A percentile compares a stretch with the other conserved stretches of the same genome.
phyloP scores from a whole-genome alignment of 2,113 vertebrate genomes.

The Eira barbara region DNA sequence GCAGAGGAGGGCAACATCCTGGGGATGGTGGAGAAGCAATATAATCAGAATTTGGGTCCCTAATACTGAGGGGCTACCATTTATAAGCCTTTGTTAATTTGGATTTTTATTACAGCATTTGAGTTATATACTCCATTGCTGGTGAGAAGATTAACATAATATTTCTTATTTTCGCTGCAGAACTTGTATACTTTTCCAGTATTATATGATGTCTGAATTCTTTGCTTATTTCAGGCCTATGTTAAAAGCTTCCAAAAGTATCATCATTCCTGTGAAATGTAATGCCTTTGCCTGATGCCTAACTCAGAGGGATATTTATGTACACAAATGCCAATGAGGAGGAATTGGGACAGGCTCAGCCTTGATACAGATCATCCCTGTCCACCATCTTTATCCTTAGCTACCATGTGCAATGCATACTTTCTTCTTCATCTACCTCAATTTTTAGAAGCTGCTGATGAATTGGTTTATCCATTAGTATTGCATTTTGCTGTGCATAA shows the following conservation, averaged over 20 bases:
- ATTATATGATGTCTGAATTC: not conserved
- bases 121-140: not conserved
- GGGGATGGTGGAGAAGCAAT: not conserved
- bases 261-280: not conserved
- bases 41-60: not conserved
- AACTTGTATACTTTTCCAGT: not conserved
- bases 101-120: not conserved
- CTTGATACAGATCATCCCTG: not conserved
- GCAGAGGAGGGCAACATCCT: not conserved
- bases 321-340: not conserved
- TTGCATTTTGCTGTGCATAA: slow-evolving; percentile 2
- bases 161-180: not conserved
- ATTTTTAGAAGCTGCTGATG: not conserved
- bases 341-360: not conserved
- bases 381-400: not conserved
- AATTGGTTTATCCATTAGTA: not conserved
- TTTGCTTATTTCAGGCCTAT: not conserved
- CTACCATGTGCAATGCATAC: not conserved
- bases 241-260: not conserved
- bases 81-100: not conserved
- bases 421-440: not conserved
- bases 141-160: not conserved
- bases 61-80: not conserved
- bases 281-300: not conserved
- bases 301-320: not conserved